These are phyloP conservation scores for Clamator glandarius DNA, from an alignment of 2,797 vertebrate genomes.

Conservation along the genomic window DNA sequence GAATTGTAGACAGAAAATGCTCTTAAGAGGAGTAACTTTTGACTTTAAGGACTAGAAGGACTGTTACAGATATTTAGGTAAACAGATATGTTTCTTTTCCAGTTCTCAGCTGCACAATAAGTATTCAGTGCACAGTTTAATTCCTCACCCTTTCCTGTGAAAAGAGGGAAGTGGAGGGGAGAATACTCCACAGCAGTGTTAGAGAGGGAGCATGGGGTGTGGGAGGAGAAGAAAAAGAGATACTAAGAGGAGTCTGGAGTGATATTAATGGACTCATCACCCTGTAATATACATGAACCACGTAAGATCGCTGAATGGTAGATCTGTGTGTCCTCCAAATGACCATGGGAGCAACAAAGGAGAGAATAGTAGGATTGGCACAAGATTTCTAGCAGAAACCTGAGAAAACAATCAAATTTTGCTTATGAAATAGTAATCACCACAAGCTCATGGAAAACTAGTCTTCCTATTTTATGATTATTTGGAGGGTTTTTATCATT, in stretches of 20 bases:
- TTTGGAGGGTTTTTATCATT: background rate
- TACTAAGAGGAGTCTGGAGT: background rate
- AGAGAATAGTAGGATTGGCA: background rate
- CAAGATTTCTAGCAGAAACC: background rate
- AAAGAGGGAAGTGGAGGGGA: background rate
- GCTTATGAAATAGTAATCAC: background rate
- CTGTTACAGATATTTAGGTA: background rate
- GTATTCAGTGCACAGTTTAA: background rate
- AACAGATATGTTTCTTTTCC: background rate
- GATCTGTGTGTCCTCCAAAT: background rate
- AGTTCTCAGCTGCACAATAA: background rate
- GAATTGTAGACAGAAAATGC: background rate
- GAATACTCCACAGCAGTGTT: background rate
- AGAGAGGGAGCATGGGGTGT: background rate
- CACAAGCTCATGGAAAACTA: background rate
- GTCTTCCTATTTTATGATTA: background rate
- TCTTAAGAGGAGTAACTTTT: background rate
- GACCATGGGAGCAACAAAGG: background rate
- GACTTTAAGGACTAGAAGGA: background rate
- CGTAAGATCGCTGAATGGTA: background rate
- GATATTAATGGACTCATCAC: fast-evolving
- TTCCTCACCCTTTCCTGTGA: background rate
- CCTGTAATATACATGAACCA: fast-evolving
- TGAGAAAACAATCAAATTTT: background rate
- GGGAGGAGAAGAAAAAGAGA: background rate